Percentiles rank a stretch among this genome's conserved stretches.
Conservation (phyloP, 2,888 invertebrate genomes). For the Caenorhabditis macrosperma region DNA sequence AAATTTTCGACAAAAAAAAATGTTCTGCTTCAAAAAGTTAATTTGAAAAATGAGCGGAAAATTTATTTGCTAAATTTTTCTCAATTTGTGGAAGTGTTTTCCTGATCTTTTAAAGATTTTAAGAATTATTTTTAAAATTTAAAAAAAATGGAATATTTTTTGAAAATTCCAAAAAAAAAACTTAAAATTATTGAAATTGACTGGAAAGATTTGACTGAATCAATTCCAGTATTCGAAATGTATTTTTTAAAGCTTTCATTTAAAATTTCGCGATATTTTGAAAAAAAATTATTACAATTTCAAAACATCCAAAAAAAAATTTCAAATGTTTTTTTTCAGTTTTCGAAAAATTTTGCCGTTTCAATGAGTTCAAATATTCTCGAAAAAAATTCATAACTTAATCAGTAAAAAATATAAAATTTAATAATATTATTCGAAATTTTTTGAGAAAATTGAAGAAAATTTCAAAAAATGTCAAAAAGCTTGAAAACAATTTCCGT, state of each 20-base stretch:
- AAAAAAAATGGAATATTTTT: not conserved
- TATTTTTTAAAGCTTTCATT: no score
- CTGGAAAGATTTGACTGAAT: no score
- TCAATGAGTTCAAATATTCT: not conserved
- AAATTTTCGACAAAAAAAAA: not conserved
- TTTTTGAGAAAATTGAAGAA: no score
- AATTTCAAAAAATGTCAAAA: no score
- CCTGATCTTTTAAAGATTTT: no score
- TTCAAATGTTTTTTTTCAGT: not conserved
- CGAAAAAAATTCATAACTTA: not conserved
- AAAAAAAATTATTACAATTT: not conserved
- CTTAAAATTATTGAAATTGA: not conserved
- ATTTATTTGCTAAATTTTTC: constrained; percentile 1
- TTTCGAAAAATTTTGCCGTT: no score
- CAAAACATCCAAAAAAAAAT: not conserved
- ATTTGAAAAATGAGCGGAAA: no score
- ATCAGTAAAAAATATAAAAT: no score
- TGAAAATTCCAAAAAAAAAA: not conserved
- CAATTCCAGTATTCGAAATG: no score
- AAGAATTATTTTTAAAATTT: not conserved
- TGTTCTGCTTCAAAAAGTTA: not conserved
- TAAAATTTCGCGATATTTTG: not conserved
- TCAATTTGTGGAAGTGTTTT: not conserved
- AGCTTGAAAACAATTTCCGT: no score
- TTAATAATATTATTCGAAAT: no score